A percentile compares a stretch with the other conserved stretches of the same genome.
Conservation (phyloP, 53 echinoderm and acorn worm species). For the Henricia sp. region DNA sequence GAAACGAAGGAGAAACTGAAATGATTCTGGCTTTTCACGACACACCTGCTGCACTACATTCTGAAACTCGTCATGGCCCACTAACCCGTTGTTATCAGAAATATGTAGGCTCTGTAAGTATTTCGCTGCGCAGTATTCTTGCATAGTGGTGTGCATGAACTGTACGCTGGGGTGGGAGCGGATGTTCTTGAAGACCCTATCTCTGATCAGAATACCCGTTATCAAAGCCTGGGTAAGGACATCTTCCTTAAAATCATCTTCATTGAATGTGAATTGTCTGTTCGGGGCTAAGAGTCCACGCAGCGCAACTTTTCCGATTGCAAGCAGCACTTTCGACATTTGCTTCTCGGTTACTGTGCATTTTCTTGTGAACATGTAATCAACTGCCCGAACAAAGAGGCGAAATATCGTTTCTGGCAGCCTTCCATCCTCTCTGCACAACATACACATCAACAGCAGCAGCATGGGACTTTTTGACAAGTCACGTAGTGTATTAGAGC, state of each 20-base stretch:
- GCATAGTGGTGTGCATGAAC: conserved; percentile 32
- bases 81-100: too few species aligned
- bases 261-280: neutral
- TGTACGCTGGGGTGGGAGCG: neutral
- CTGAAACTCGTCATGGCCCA: too few species aligned
- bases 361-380: conserved; percentile 36
- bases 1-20: conserved; percentile 13
- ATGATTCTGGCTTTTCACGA: too few species aligned
- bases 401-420: conserved; percentile 22
- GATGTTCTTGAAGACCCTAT: conserved; percentile 27
- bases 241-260: neutral
- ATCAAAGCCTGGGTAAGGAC: neutral
- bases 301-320: conserved; percentile 32
- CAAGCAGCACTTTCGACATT: neutral
- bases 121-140: conserved; percentile 34
- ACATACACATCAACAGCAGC: conserved; percentile 18
- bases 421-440: conserved; percentile 12
- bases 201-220: conserved; percentile 9
- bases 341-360: neutral
- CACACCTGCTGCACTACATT: too few species aligned
- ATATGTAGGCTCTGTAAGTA: conserved; percentile 2
- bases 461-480: conserved; percentile 36
- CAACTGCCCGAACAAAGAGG: neutral
- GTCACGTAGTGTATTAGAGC: neutral
- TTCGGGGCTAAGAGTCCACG: conserved; percentile 5